These are phyloP conservation scores for Pocillopora grandis DNA, from an alignment of 92 coral and sea anemone species.

Conservation along the genomic window DNA sequence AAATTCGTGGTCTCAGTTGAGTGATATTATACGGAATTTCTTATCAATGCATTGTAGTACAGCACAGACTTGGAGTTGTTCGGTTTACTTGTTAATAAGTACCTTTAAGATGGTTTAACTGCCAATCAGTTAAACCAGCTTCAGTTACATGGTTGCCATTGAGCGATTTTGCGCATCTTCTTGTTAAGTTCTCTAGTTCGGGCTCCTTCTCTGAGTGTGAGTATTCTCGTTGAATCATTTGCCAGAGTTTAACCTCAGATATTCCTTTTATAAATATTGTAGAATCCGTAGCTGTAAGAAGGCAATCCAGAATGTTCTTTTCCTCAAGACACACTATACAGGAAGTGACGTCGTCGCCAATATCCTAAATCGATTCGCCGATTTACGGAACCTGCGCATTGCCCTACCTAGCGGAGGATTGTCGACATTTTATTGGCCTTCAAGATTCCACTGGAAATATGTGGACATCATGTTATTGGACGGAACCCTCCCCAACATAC, in stretches of 20 bases:
- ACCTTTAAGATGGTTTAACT: too few relatives aligned
- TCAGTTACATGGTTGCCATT: too few relatives aligned
- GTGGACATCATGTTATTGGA: constrained; percentile 81
- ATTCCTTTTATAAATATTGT: not conserved
- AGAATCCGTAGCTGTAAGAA: constrained; percentile 68
- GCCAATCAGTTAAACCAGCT: too few relatives aligned
- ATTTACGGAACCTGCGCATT: constrained; percentile 79
- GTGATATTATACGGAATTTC: too few relatives aligned
- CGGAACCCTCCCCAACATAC: constrained; percentile 87
- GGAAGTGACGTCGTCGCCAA: constrained; percentile 91
- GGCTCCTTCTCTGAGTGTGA: too few relatives aligned
- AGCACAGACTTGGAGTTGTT: too few relatives aligned
- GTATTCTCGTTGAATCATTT: too few relatives aligned
- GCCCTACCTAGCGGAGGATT: constrained; percentile 91
- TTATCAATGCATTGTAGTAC: too few relatives aligned
- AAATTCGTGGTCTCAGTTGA: too few relatives aligned
- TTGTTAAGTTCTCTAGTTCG: too few relatives aligned
- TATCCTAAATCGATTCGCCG: constrained; percentile 91
- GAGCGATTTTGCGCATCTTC: too few relatives aligned
- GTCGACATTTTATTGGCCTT: constrained; percentile 97
- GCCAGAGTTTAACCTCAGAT: not conserved
- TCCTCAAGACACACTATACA: constrained; percentile 94
- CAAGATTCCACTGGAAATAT: constrained; percentile 91
- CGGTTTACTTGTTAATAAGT: too few relatives aligned
- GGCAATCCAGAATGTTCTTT: constrained; percentile 72